Conservation (phyloP, 2,888 invertebrate species). For the Ecdyonurus torrentis region DNA sequence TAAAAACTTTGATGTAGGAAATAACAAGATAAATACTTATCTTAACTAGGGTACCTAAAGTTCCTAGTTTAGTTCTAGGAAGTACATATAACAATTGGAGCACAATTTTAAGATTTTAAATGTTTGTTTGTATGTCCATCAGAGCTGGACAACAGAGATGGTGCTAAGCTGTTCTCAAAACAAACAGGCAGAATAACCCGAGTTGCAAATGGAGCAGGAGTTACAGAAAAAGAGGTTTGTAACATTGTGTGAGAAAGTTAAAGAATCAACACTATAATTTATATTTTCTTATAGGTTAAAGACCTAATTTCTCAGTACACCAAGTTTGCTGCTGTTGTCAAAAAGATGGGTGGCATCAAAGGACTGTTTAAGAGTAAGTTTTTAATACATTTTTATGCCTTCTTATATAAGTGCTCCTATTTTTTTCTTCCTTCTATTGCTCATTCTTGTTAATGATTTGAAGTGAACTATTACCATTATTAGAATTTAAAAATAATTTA, state of each 20-base stretch:
- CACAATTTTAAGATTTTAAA: background rate
- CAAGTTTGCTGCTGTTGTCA: constrained; percentile 97
- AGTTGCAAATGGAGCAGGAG: constrained; percentile 86
- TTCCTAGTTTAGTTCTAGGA: no score
- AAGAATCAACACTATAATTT: background rate
- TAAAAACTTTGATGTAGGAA: no score
- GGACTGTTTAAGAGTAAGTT: constrained; percentile 68
- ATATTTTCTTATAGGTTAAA: constrained; percentile 46
- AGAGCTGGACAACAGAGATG: constrained; percentile 91
- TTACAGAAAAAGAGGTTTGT: constrained; percentile 69
- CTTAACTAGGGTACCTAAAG: no score
- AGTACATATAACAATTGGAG: no score
- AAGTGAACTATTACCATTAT: background rate
- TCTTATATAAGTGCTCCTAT: no score
- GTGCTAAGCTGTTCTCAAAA: constrained; percentile 88
- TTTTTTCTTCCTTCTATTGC: no score
- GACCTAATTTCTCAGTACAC: constrained; percentile 96
- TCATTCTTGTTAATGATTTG: no score
- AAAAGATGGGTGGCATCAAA: constrained; percentile 99
- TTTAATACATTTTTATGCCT: no score
- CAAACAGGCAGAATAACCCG: constrained; percentile 66
- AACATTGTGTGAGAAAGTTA: background rate
- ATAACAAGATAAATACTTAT: no score
- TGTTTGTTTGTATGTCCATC: constrained; percentile 6
- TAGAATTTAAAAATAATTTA: background rate